These are phyloP conservation scores for rabbit (Oryctolagus cuniculus) DNA, from an alignment of 2,113 vertebrate genomes.

Conservation along the genomic window mOryCun1.1 NC_091432.1:105112501-105113000, in stretches of 20 bases:
- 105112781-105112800: not conserved
- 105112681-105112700: not conserved
- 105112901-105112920: conserved; percentile 65
- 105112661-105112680: not conserved
- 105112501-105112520: not conserved
- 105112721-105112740: not conserved
- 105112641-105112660: not conserved
- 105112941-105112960: conserved; percentile 64
- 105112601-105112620: not conserved
- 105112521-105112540: no score
- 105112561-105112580: not conserved
- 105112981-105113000: conserved; percentile 67
- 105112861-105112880: conserved; percentile 30
- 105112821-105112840: no score
- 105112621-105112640: not conserved
- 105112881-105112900: conserved; percentile 48
- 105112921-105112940: conserved; percentile 57
- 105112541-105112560: not conserved
- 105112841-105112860: not conserved
- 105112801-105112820: no score
- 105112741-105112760: not conserved
- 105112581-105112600: no score
- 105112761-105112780: not conserved
- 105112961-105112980: conserved; percentile 77
- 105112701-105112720: not conserved